These are phyloP conservation scores for Lasioglossum marginatum DNA, from an alignment of 2,888 invertebrate genomes.

Conservation along the genomic window DNA sequence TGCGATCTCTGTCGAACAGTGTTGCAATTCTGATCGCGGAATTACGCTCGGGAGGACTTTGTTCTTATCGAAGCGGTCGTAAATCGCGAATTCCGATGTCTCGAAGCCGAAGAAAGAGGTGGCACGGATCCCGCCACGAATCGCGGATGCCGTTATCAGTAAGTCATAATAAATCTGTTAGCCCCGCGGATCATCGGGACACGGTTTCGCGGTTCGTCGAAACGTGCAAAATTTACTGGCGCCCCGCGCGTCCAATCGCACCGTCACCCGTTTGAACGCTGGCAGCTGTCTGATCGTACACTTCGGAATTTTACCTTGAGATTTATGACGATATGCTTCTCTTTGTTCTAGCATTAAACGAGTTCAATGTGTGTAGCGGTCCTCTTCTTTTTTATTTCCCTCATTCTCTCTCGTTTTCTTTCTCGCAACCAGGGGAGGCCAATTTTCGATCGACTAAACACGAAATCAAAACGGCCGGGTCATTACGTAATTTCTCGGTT, in stretches of 20 bases:
- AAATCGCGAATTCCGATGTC: constrained; percentile 66
- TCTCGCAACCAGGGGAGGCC: neutral
- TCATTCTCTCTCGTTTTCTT: neutral
- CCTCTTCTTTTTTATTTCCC: constrained; percentile 1
- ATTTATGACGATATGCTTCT: constrained; percentile 40
- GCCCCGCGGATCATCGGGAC: constrained; percentile 57
- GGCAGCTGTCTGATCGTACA: constrained; percentile 47
- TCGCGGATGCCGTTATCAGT: constrained; percentile 59
- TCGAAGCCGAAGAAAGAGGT: constrained; percentile 40
- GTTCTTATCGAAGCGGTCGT: constrained; percentile 75
- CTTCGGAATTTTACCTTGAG: constrained; percentile 59
- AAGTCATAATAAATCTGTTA: constrained; percentile 64
- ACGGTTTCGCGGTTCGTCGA: constrained; percentile 36
- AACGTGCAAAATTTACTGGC: constrained; percentile 49
- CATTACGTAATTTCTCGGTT: neutral
- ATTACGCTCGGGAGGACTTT: neutral
- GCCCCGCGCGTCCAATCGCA: constrained; percentile 42
- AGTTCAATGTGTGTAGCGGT: constrained; percentile 39
- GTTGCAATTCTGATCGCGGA: constrained; percentile 1
- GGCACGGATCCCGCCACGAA: constrained; percentile 55
- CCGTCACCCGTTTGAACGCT: constrained; percentile 49
- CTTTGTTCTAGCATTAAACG: constrained; percentile 46
- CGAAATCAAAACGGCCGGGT: neutral
- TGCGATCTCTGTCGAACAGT: neutral
- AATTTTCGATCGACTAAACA: constrained; percentile 10